Evolutionary conservation across 2,113 vertebrate species (phyloP).

Genomic region (Condylura cristata): DNA sequence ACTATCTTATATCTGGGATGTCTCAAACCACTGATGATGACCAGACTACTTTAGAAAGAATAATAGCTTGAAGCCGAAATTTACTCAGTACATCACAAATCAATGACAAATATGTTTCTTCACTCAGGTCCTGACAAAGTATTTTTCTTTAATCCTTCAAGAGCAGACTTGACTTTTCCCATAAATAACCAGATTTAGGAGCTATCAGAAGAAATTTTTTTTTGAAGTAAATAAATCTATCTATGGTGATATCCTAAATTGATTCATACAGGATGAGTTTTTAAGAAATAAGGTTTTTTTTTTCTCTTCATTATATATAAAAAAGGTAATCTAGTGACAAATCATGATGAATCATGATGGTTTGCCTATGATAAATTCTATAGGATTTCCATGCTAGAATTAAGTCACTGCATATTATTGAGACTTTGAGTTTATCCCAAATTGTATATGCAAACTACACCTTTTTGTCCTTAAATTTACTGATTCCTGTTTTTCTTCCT

Average conservation of each 20-base stretch:
- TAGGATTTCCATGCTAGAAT: background rate
- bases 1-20: conserved; percentile 75
- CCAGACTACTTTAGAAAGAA: conserved; percentile 78
- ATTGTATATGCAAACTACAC: background rate
- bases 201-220: conserved; percentile 14
- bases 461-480: background rate
- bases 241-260: background rate
- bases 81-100: conserved; percentile 73
- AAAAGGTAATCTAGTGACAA: background rate
- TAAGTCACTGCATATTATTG: background rate
- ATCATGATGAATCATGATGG: background rate
- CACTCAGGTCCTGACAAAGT: background rate
- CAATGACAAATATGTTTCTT: conserved; percentile 68
- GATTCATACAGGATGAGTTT: background rate
- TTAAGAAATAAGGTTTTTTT: conserved; percentile 12
- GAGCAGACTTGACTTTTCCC: background rate
- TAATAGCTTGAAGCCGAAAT: conserved; percentile 71
- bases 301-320: background rate
- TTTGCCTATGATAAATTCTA: background rate
- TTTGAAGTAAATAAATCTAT: conserved; percentile 23
- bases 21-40: conserved; percentile 80
- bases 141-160: conserved; percentile 46
- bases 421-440: background rate
- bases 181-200: conserved; percentile 14
- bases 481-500: background rate